Percentiles rank a stretch among this genome's conserved stretches.
phyloP scores from a whole-genome alignment of 2,113 vertebrate species.

The Salvelinus namaycush region DNA sequence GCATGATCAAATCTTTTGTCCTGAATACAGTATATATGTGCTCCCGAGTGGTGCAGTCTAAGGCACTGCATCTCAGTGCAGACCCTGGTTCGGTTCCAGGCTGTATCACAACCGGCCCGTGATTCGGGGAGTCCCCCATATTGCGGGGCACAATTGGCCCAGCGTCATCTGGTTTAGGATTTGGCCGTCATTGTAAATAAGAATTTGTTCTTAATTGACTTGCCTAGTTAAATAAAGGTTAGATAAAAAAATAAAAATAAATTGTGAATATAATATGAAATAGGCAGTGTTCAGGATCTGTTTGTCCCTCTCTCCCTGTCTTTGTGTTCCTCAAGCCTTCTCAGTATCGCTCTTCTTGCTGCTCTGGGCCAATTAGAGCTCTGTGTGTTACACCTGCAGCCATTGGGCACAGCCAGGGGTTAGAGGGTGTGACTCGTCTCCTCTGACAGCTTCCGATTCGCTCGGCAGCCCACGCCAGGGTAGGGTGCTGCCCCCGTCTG shows the following conservation, averaged over 20 bases:
- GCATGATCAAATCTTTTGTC: no score
- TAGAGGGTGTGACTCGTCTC: constrained; percentile 46
- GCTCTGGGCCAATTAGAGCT: constrained; percentile 68
- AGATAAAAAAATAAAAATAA: no score
- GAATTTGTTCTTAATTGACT: no score
- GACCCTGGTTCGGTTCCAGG: no score
- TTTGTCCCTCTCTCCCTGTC: constrained; percentile 11
- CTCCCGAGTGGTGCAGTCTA: no score
- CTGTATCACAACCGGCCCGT: no score
- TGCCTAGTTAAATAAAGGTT: no score
- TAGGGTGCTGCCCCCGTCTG: constrained; percentile 50
- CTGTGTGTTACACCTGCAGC: constrained; percentile 47
- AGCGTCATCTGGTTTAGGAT: no score
- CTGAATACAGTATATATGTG: background rate
- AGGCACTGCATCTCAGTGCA: no score
- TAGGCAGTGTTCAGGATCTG: background rate
- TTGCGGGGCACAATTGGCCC: no score
- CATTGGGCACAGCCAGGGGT: constrained; percentile 67
- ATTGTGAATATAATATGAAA: background rate
- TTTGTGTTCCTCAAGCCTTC: constrained; percentile 33
- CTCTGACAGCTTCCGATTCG: constrained; percentile 48
- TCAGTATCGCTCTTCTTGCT: constrained; percentile 45
- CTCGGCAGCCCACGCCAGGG: constrained; percentile 43
- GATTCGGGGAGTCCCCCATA: no score
- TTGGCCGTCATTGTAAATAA: no score